Evolutionary conservation across 2,888 invertebrate genomes (phyloP).

Genomic region (Pyrocoelia pectoralis): DNA sequence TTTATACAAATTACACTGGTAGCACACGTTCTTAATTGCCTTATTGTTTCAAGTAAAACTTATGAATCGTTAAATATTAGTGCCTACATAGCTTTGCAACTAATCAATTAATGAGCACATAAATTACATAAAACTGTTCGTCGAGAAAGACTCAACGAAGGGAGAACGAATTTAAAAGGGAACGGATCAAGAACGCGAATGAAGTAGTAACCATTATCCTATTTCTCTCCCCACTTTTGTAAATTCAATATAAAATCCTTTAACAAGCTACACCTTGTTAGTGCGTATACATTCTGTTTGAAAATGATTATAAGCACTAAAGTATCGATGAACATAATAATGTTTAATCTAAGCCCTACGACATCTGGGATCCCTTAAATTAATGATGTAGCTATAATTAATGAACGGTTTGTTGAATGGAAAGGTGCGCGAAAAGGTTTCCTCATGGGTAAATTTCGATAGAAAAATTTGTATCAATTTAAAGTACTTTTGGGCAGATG

Average conservation of each 20-base stretch:
- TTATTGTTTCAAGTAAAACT: too few relatives aligned
- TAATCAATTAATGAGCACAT: too few relatives aligned
- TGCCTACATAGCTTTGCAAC: too few relatives aligned
- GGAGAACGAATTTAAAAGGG: not conserved
- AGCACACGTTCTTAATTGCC: too few relatives aligned
- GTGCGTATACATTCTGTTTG: not conserved
- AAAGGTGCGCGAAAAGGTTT: not conserved
- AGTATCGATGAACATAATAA: not conserved
- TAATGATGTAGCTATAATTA: too few relatives aligned
- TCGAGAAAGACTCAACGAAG: too few relatives aligned
- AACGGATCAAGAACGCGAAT: not conserved
- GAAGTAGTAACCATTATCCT: not conserved
- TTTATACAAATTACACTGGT: too few relatives aligned
- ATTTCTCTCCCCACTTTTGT: not conserved
- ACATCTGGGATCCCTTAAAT: too few relatives aligned
- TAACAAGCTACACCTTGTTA: not conserved
- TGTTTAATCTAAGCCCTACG: not conserved
- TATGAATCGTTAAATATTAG: too few relatives aligned
- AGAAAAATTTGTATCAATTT: slow-evolving; percentile 17
- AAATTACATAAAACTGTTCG: too few relatives aligned
- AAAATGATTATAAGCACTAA: too few relatives aligned
- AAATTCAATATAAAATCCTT: not conserved
- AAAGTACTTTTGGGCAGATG: slow-evolving; percentile 10
- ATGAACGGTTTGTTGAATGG: too few relatives aligned
- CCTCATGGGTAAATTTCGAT: not conserved